These are phyloP conservation scores for Anableps anableps DNA, from an alignment of 2,797 vertebrate genomes.

Conservation along the genomic window DNA sequence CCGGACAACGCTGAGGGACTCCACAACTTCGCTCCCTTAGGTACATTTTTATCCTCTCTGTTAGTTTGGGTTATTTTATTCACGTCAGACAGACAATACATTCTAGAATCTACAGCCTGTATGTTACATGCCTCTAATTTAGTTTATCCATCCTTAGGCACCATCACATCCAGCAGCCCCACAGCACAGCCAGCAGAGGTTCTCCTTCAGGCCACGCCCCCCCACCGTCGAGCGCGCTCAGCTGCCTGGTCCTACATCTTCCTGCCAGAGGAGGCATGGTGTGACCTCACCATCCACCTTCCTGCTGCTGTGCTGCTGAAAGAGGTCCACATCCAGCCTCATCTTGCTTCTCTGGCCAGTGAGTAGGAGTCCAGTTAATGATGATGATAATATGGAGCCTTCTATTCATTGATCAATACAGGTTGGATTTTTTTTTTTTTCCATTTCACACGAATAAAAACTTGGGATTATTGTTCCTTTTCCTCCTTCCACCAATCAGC, in stretches of 20 bases:
- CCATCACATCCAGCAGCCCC: conserved; percentile 97
- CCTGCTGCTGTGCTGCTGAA: conserved; percentile 96
- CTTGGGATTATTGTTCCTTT: background rate
- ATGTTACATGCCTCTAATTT: background rate
- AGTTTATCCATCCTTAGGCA: conserved; percentile 79
- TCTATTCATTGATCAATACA: background rate
- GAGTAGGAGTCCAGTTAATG: conserved; percentile 67
- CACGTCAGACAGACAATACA: background rate
- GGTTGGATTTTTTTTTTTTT: background rate
- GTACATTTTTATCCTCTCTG: conserved; percentile 65
- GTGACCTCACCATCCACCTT: conserved; percentile 98
- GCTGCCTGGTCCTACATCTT: conserved; percentile 99
- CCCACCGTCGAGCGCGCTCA: conserved; percentile 94
- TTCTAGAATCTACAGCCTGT: background rate
- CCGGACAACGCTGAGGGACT: conserved; percentile 98
- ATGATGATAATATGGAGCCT: background rate
- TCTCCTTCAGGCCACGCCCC: conserved; percentile 94
- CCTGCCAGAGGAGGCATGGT: conserved; percentile 97
- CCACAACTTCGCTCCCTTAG: conserved; percentile 97
- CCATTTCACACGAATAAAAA: background rate
- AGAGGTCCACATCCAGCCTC: conserved; percentile 98
- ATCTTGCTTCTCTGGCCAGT: conserved; percentile 98
- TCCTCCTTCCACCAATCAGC: conserved; percentile 74
- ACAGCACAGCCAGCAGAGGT: conserved; percentile 99
- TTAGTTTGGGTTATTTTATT: background rate